Conservation (phyloP, 1,140 invertebrate species). For the Platyscapa corneri region DNA sequence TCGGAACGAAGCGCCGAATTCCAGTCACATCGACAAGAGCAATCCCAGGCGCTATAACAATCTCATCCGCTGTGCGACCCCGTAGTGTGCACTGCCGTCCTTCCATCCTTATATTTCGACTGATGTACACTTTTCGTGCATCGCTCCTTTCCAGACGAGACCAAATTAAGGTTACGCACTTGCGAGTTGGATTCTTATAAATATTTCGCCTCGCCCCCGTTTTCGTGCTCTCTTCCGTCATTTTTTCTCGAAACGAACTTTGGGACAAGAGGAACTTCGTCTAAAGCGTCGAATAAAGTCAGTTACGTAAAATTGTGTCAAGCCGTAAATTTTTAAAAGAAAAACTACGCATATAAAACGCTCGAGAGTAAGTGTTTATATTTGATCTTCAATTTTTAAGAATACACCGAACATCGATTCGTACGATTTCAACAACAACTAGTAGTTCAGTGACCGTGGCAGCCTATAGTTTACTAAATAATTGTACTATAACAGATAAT, state of each 20-base stretch:
- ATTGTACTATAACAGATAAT: no score
- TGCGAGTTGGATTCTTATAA: slow-evolving; percentile 4
- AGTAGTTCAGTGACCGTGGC: no score
- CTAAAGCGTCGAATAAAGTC: no score
- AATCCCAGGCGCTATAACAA: not conserved
- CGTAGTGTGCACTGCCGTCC: not conserved
- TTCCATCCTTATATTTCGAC: not conserved
- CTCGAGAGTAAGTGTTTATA: no score
- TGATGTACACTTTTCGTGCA: not conserved
- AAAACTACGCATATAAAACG: no score
- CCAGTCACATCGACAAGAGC: not conserved
- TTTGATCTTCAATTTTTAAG: no score
- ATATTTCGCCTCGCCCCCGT: not conserved
- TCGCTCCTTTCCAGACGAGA: not conserved
- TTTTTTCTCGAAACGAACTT: not conserved
- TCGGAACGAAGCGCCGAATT: slow-evolving; percentile 2
- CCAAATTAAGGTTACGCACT: slow-evolving; percentile 21
- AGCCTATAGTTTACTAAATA: no score
- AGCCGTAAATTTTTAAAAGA: no score
- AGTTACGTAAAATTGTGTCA: no score
- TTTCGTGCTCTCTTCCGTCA: not conserved
- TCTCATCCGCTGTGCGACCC: not conserved
- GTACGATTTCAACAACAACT: no score
- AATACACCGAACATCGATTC: no score
- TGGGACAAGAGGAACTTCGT: not conserved